phyloP scores from a whole-genome alignment of 1,140 invertebrate species.

The Cotesia vestalis region DNA sequence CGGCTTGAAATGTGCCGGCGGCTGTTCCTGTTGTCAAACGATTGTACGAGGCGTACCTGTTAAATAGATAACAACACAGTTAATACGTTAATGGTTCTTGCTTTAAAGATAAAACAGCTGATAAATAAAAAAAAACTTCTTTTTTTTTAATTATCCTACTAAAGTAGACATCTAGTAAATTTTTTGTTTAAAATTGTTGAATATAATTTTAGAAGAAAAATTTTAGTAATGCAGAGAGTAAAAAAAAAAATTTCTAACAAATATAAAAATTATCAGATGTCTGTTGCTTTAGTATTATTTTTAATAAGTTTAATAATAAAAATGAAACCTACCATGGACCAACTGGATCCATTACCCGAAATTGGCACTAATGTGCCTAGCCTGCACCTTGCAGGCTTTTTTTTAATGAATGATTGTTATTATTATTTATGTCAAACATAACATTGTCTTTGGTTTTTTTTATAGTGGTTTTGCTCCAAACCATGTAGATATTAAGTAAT shows the following conservation, averaged over 20 bases:
- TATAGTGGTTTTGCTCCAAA: conserved; percentile 25
- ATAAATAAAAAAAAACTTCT: too few relatives aligned
- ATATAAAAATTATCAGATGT: conserved; percentile 39
- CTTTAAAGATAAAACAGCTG: too few relatives aligned
- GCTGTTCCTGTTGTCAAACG: conserved; percentile 71
- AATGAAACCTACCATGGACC: conserved; percentile 71
- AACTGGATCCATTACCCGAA: conserved; percentile 76
- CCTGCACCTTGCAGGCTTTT: conserved; percentile 45
- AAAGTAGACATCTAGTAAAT: too few relatives aligned
- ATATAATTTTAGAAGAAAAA: too few relatives aligned
- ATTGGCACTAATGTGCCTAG: conserved; percentile 56
- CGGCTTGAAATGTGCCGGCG: conserved; percentile 64
- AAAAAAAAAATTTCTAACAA: too few relatives aligned
- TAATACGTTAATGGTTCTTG: conserved; percentile 38
- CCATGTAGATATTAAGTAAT: conserved; percentile 28
- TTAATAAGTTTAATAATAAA: conserved; percentile 47
- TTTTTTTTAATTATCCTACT: too few relatives aligned
- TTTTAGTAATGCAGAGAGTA: too few relatives aligned
- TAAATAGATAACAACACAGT: background rate
- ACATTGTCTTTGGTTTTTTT: conserved; percentile 44
- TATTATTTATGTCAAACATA: conserved; percentile 43
- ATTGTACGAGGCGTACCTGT: conserved; percentile 75
- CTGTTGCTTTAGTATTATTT: background rate
- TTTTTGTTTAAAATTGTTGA: too few relatives aligned
- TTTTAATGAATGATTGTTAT: conserved; percentile 32